Evolutionary conservation across 2,888 invertebrate species (phyloP).

Genomic region (Axea sp.): DNA sequence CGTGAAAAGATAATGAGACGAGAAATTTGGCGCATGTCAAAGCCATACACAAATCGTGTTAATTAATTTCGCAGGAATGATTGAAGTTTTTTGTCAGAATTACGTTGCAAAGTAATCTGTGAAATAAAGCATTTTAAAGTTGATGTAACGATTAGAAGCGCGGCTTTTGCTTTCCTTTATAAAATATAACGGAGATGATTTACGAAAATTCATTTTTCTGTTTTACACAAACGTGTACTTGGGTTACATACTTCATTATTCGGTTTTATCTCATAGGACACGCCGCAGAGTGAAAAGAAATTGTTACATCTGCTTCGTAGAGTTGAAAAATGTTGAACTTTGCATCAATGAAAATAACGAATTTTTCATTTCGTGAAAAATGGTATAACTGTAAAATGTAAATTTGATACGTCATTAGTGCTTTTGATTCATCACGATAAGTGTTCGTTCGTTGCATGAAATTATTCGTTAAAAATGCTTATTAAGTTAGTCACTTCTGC

Average conservation of each 20-base stretch:
- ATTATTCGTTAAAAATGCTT: too few species aligned
- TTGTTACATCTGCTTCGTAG: too few species aligned
- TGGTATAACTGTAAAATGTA: too few species aligned
- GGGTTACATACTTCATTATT: constrained; percentile 7
- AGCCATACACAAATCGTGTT: constrained; percentile 6
- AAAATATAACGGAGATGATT: constrained; percentile 5
- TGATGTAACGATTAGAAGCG: not conserved
- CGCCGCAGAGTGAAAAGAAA: too few species aligned
- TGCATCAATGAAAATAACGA: too few species aligned
- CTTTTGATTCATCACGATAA: too few species aligned
- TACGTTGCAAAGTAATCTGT: not conserved
- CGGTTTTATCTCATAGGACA: too few species aligned
- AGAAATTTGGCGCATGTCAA: constrained; percentile 7
- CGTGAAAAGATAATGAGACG: constrained; percentile 3
- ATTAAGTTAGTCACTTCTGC: too few species aligned
- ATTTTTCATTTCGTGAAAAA: too few species aligned
- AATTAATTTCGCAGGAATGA: constrained; percentile 1
- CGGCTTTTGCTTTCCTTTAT: not conserved
- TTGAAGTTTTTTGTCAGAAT: constrained; percentile 5
- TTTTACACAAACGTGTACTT: constrained; percentile 1
- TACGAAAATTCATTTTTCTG: constrained; percentile 8
- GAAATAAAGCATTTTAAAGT: not conserved
- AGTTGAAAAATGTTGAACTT: too few species aligned
- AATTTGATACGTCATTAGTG: too few species aligned
- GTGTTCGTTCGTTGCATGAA: too few species aligned